A percentile compares a stretch with the other conserved stretches of the same genome.
Conservation (phyloP, 1,140 invertebrate species). For the Manduca sexta region DNA sequence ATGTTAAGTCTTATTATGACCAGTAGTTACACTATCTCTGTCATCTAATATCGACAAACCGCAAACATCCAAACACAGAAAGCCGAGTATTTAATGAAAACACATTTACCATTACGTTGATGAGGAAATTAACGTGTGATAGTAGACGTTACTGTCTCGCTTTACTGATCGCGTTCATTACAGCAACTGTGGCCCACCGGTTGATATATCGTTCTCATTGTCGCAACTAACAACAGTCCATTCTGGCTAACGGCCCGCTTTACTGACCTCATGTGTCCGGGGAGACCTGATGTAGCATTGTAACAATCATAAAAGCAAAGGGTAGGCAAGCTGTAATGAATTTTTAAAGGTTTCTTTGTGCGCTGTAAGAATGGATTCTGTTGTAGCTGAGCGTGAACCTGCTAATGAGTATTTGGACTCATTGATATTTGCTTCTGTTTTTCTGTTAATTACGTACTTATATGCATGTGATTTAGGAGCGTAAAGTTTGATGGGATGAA, state of each 20-base stretch:
- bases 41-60: neutral
- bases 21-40: too few species aligned
- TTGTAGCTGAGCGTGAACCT: too few species aligned
- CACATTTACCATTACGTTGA: conserved; percentile 2
- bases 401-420: too few species aligned
- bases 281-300: neutral
- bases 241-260: conserved; percentile 45
- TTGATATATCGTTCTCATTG: conserved; percentile 54
- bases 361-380: too few species aligned
- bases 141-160: conserved; percentile 12
- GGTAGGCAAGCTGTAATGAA: conserved; percentile 1
- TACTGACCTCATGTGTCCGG: conserved; percentile 41
- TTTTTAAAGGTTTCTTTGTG: neutral
- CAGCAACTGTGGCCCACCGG: conserved; percentile 16
- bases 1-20: too few species aligned
- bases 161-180: conserved; percentile 27
- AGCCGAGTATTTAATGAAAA: conserved; percentile 2
- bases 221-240: conserved; percentile 49
- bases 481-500: too few species aligned
- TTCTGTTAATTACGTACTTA: too few species aligned
- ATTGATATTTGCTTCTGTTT: too few species aligned
- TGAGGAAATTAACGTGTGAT: conserved; percentile 16
- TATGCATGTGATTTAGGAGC: too few species aligned
- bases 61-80: neutral
- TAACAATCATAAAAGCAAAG: conserved; percentile 5